Base-by-base conservation (phyloP, 2,888 invertebrate species). In the Lepidocyrtinus sp. region DNA sequence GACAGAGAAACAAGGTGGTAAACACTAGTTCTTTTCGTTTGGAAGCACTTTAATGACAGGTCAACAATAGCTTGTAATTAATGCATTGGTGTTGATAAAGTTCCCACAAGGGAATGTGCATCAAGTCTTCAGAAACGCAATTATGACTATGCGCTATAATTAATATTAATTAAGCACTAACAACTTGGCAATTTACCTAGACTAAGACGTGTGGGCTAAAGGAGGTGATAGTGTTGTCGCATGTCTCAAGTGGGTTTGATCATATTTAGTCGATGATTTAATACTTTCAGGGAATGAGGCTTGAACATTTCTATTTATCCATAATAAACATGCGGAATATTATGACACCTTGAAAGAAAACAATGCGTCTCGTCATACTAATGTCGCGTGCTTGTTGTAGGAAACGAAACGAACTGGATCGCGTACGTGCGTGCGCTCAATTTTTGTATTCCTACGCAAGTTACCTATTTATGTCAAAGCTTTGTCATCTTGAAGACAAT, bases 131-230 rank as follows among this genome's bases (percentile, higher is more conserved):
- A 78, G 22, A 69, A 69, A 1, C 59, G 46, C 61, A 67, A 72
- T 78, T 73, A 72, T 72, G 70, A 46, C 25, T 73, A n/a, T 68
- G 50, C 63, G 63, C 46, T 63, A 65, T 79, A 79, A 79, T 79
- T 79, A 79, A 69, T 74, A 79, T 79, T 79, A 79, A 79, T 79
- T 74, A 79, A 79, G 65, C 74, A 69, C 62, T 70, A 74, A 70
- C 79, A 79, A 69, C 45, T 15, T 19, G 19, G 61, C 68, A 79
- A 73, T 79, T 79, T 70, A 61, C n/a, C 1, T 2, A 17, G 55
- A 19, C 50, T 50, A 36, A 5, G 5, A 50, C 5, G 50, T n/a
- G n/a, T 50, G 50, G 50, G 50, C 50, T 50, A 36, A n/a, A n/a
- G n/a, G n/a, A n/a, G n/a, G n/a, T n/a, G n/a, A n/a, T n/a, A n/a